Percentiles rank a stretch among this genome's conserved stretches.
Evolutionary conservation across 2,888 invertebrate species (phyloP).

Genomic region (Amiota mariae): DNA sequence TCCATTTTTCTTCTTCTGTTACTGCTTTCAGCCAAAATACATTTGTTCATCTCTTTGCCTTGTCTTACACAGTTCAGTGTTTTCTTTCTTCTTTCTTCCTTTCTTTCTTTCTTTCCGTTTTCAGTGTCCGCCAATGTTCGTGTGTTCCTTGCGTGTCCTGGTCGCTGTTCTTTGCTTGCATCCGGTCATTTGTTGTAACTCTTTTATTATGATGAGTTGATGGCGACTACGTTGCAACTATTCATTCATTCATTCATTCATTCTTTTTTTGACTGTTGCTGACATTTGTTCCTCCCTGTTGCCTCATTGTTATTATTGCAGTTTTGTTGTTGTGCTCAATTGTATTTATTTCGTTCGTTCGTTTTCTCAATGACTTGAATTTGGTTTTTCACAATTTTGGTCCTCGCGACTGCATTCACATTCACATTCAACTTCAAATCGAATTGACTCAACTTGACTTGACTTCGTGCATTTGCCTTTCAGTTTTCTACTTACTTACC

Average conservation of each 20-base stretch:
- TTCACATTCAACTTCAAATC: background rate
- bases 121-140: background rate
- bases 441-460: background rate
- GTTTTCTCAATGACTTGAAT: conserved; percentile 5
- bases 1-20: background rate
- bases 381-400: background rate
- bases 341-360: background rate
- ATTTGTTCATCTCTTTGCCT: conserved; percentile 54
- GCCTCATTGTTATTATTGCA: background rate
- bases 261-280: background rate
- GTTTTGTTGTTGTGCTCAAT: background rate
- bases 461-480: background rate
- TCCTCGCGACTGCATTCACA: background rate
- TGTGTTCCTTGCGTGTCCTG: background rate
- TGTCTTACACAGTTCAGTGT: too few species aligned
- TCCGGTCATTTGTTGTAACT: conserved; percentile 13
- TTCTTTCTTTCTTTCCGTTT: conserved; percentile 3
- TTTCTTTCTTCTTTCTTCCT: too few species aligned
- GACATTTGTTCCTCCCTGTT: background rate
- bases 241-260: background rate
- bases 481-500: background rate
- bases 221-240: too few species aligned
- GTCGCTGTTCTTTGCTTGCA: conserved; percentile 9
- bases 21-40: conserved; percentile 58
- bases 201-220: conserved; percentile 7